phyloP scores from a whole-genome alignment of 2,888 invertebrate genomes.

The Dicyrtomina minuta region DNA sequence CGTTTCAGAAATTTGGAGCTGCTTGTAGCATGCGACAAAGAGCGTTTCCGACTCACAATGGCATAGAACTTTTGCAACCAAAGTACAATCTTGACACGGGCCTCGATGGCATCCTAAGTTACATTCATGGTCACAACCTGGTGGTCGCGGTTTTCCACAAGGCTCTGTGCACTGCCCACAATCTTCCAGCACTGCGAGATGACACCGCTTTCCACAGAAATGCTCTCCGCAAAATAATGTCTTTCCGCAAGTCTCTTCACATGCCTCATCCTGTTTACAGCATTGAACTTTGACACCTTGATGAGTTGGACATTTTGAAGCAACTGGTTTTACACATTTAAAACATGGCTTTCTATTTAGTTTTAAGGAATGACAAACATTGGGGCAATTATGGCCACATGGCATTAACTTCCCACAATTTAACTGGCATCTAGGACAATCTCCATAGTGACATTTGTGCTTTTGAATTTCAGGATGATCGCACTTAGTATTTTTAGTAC shows the following conservation, averaged over 20 bases:
- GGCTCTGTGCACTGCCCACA: conserved; percentile 48
- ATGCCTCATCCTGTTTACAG: conserved; percentile 34
- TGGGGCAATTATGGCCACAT: conserved; percentile 71
- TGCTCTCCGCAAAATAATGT: conserved; percentile 25
- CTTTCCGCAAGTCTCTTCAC: conserved; percentile 45
- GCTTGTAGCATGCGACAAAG: conserved; percentile 69
- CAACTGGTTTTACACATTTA: conserved; percentile 40
- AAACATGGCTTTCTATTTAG: conserved; percentile 37
- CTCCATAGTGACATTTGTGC: conserved; percentile 79
- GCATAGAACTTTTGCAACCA: conserved; percentile 70
- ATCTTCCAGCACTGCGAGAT: conserved; percentile 17
- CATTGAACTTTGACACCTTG: conserved; percentile 39
- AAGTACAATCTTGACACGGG: conserved; percentile 73
- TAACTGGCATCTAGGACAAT: conserved; percentile 79
- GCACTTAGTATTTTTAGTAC: conserved; percentile 65
- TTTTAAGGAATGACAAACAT: conserved; percentile 71
- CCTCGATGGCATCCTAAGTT: conserved; percentile 61
- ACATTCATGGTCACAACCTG: conserved; percentile 59
- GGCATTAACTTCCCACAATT: conserved; percentile 66
- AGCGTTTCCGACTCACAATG: conserved; percentile 79
- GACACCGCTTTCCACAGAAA: conserved; percentile 23
- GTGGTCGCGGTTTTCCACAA: conserved; percentile 55
- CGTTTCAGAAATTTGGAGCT: conserved; percentile 62
- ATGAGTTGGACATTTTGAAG: conserved; percentile 43
- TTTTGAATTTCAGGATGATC: conserved; percentile 73